Evolutionary conservation across 2,113 vertebrate species (phyloP).

Genomic region (Erpornis zantholeuca): DNA sequence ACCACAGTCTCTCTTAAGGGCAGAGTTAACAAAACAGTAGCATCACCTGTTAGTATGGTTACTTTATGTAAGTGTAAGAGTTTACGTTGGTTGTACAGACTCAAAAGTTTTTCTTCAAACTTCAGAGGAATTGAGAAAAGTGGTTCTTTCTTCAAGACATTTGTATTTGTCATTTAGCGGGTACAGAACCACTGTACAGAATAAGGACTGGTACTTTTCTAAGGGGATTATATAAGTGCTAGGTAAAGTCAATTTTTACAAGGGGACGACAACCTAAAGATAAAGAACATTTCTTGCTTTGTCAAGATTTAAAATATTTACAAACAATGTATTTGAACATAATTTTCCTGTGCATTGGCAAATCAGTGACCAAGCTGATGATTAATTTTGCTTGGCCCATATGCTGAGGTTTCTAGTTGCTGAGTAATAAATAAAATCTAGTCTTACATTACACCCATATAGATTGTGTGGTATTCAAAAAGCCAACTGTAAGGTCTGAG

Average conservation of each 20-base stretch:
- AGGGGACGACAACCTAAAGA: neutral
- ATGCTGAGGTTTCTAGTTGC: neutral
- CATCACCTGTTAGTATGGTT: neutral
- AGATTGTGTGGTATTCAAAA: neutral
- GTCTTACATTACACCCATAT: neutral
- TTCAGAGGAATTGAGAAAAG: neutral
- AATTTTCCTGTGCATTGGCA: neutral
- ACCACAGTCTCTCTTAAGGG: neutral
- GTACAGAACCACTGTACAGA: neutral
- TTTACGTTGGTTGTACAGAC: neutral
- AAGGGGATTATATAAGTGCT: neutral
- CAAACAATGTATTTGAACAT: neutral
- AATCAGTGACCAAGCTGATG: neutral
- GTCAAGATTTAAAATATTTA: neutral
- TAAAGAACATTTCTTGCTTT: neutral
- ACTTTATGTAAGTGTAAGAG: neutral
- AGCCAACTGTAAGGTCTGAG: neutral
- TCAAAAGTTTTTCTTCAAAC: constrained; percentile 39
- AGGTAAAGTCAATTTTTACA: neutral
- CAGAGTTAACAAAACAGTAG: neutral
- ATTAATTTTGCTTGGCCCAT: neutral
- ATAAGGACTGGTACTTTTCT: neutral
- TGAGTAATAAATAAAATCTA: neutral
- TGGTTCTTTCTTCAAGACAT: neutral
- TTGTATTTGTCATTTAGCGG: neutral